Base-by-base conservation (phyloP, 2,888 invertebrate species). In the Dryadula phaetusa region DNA sequence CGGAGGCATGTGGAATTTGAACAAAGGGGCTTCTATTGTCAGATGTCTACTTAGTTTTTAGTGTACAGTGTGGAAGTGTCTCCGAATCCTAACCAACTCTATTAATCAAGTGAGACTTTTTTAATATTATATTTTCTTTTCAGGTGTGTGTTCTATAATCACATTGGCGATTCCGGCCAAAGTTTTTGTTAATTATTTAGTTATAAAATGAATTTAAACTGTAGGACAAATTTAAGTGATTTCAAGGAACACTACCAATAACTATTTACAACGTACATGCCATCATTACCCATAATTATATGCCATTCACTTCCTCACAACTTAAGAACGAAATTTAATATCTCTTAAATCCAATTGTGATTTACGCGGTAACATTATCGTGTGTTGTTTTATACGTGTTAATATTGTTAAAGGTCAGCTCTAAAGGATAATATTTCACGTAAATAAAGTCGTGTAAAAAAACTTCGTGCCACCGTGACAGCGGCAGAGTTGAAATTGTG, bases 391-490 rank as follows among this genome's bases (percentile, higher is more conserved):
- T 69, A 65, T 58, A 70, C 60, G 66, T 71, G 72, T 74, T 73
- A 75, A 73, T 69, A 46, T 77, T 74, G 74, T 73, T 77, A 82
- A 85, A 86, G 86, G 83, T 84, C 84, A 82, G 73, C 68, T 73
- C 70, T 75, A 75, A 75, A 80, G 82, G 81, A 82, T 85, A 83
- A 81, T 79, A 75, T 82, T 81, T 79, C 77, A 66, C 44, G 54
- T 67, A 64, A 72, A 72, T 69, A 70, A 68, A 66, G 66, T 52
- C 53, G 47, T 70, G 62, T 37, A 47, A 53, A 60, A 70, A 64
- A 66, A 40, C 20, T 64, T 18, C 49, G 58, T 63, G 71, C 69
- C 69, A 67, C 71, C 67, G 71, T 52, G 52, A 52, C 52, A 52
- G 8, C 28, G 52, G 52, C 28, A 62, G 42, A 46, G 54, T 16